Base-by-base conservation (phyloP, 2,113 vertebrate species). In the Micromys minutus region DNA sequence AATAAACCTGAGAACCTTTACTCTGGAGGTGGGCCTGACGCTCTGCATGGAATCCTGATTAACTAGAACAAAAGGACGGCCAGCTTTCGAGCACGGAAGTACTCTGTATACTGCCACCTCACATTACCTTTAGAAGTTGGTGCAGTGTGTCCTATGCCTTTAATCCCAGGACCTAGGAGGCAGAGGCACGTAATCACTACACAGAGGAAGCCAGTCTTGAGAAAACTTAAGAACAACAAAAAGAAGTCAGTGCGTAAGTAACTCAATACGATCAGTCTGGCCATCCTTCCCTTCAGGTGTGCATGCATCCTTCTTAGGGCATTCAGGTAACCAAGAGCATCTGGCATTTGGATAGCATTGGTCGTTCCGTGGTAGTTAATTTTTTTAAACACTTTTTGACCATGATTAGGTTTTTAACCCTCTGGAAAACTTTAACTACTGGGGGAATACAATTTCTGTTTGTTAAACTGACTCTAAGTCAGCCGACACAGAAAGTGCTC, bases 31-130 rank as follows among this genome's bases (percentile, higher is more conserved):
- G 84, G 79, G 95, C 8, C 31, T 55, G 24, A 80, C 67, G 39
- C 76, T 94, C 34, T 92, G 90, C 75, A 36, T 94, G 55, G 89
- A 96, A 93, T 81, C 34, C 79, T 93, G 59, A 76, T 91, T 95
- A 81, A 87, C 80, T 95, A 67, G 83, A 93, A 81, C 87, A 95
- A 91, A 93, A n/a, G 55, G 92, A 21, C 39, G 96, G 42, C 26
- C 22, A 26, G 50, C 55, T 86, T 93, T 85, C 90, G 65, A 89
- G 39, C 77, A 55, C 71, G 80, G 71, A 92, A 69, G 81, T 95
- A 94, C 39, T 95, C 94, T 93, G 24, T 93, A 94, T 89, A 89
- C 57, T 96, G 39, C 50, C 71, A 93, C 74, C 94, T 92, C 57
- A 95, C 36, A 85, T 91, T 94, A 92, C 85, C 96, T 93, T 90